phyloP scores from a whole-genome alignment of 2,797 vertebrate genomes.

The Chelmon rostratus region DNA sequence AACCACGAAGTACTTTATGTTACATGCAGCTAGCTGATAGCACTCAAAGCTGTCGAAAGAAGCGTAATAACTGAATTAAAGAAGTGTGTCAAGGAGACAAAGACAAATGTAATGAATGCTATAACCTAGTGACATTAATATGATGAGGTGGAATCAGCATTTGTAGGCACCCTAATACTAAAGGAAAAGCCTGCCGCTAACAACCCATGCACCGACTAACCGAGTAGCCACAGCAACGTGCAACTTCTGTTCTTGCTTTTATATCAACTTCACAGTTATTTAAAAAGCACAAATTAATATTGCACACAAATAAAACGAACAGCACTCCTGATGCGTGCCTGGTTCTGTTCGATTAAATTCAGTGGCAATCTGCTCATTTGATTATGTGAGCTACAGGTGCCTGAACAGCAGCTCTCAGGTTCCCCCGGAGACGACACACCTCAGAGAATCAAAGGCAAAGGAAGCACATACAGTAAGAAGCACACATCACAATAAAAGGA shows the following conservation, averaged over 20 bases:
- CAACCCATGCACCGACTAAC: neutral
- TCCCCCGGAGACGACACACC: constrained; percentile 20
- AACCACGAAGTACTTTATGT: neutral
- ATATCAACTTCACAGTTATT: neutral
- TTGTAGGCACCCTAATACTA: neutral
- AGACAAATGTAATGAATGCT: neutral
- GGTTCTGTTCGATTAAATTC: neutral
- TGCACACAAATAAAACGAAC: neutral
- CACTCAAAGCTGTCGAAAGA: neutral
- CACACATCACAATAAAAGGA: constrained; percentile 3
- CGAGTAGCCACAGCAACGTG: neutral
- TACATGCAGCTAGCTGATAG: neutral
- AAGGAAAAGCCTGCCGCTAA: neutral
- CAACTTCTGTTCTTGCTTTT: neutral
- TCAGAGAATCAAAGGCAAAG: constrained; percentile 37
- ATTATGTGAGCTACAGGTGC: constrained; percentile 21
- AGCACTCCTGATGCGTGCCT: neutral
- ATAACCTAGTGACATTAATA: neutral
- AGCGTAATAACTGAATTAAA: neutral
- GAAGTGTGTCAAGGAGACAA: neutral
- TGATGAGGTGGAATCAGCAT: neutral
- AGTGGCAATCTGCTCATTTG: constrained; percentile 6
- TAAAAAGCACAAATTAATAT: neutral
- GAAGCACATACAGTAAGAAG: constrained; percentile 15
- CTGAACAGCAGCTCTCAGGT: constrained; percentile 10